Conservation (phyloP, 2,797 vertebrate species). For the Sebastes oblongus region DNA sequence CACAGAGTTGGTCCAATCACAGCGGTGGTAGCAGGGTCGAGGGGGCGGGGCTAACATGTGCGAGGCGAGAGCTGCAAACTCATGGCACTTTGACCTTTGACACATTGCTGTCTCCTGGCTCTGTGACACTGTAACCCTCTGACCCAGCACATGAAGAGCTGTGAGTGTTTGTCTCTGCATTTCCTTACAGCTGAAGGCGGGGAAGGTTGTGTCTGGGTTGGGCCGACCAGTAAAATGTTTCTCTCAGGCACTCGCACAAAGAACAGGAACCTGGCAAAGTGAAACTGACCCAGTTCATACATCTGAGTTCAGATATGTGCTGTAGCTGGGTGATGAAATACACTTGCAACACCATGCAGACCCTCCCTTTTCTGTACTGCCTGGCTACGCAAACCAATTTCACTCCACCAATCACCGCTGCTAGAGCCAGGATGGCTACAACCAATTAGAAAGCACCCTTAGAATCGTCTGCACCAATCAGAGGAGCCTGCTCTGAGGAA, state of each 20-base stretch:
- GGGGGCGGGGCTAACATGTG: constrained; percentile 26
- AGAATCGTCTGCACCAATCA: constrained; percentile 49
- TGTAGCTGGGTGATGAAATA: constrained; percentile 78
- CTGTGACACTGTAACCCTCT: constrained; percentile 38
- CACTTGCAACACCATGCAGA: constrained; percentile 67
- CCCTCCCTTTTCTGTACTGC: constrained; percentile 69
- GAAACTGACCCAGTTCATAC: constrained; percentile 49
- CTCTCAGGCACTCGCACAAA: not conserved
- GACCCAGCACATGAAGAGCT: constrained; percentile 27
- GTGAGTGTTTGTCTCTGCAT: not conserved
- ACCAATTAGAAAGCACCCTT: constrained; percentile 50
- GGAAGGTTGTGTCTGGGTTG: not conserved
- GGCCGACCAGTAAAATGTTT: constrained; percentile 14
- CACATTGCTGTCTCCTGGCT: constrained; percentile 33
- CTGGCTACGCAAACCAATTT: constrained; percentile 65
- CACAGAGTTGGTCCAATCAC: constrained; percentile 59
- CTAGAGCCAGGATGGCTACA: constrained; percentile 26
- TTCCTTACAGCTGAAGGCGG: not conserved
- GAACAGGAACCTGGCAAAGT: constrained; percentile 16
- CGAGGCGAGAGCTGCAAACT: constrained; percentile 33
- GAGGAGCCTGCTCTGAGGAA: constrained; percentile 7
- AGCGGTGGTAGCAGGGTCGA: not conserved
- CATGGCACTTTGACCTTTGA: constrained; percentile 61
- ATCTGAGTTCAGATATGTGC: constrained; percentile 54
- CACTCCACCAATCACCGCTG: constrained; percentile 59